Percentiles rank a stretch among this genome's conserved stretches.
These are phyloP conservation scores for Rhabditoides inermis DNA, from an alignment of 2,888 invertebrate genomes.

Conservation along the genomic window DNA sequence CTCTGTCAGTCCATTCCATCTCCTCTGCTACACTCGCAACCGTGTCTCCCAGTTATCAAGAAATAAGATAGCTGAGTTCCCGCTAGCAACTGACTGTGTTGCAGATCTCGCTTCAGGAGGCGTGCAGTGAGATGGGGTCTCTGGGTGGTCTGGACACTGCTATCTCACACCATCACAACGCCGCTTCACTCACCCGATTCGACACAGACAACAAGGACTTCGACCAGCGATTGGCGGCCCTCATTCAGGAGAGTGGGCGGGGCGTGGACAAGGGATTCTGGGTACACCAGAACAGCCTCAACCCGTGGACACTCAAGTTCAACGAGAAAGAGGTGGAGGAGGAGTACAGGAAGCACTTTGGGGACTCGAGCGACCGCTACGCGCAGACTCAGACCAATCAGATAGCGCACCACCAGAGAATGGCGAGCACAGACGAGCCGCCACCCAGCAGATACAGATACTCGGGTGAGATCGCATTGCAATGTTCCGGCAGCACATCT, in stretches of 20 bases:
- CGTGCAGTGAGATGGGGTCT: constrained; percentile 46
- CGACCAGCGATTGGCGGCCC: constrained; percentile 46
- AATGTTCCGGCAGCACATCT: too few species aligned
- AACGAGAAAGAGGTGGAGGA: constrained; percentile 58
- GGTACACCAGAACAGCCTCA: constrained; percentile 59
- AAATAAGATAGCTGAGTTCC: too few species aligned
- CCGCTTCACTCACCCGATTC: constrained; percentile 46
- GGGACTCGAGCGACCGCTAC: constrained; percentile 41
- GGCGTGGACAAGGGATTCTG: constrained; percentile 37
- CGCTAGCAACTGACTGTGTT: too few species aligned
- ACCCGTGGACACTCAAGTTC: constrained; percentile 72
- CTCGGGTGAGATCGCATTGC: too few species aligned
- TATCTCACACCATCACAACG: constrained; percentile 51
- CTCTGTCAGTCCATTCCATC: too few species aligned
- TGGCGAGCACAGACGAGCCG: too few species aligned
- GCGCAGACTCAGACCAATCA: constrained; percentile 14
- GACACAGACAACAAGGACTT: constrained; percentile 51
- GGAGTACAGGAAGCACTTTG: constrained; percentile 50
- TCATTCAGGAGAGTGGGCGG: constrained; percentile 34
- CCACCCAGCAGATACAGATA: too few species aligned
- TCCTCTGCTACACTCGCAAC: too few species aligned
- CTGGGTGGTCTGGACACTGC: constrained; percentile 49
- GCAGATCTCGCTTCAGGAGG: constrained; percentile 32
- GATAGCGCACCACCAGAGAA: too few species aligned
- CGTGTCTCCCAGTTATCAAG: too few species aligned